Percentiles rank a stretch among this genome's conserved stretches.
Evolutionary conservation across 2,888 invertebrate genomes (phyloP).

Genomic region (Acanthoscelides obtectus): DNA sequence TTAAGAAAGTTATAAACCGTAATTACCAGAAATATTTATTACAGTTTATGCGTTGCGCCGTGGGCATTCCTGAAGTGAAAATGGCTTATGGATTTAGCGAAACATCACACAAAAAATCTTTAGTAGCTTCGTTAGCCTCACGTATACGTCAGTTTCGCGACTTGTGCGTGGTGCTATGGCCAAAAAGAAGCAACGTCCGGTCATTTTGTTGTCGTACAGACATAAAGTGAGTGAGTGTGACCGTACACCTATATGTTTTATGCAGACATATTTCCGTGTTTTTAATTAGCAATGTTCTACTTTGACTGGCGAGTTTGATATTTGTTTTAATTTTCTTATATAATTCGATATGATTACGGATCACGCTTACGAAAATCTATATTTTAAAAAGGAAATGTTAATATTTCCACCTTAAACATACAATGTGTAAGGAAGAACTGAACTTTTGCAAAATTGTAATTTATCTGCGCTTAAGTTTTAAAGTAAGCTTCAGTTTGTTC

Average conservation of each 20-base stretch:
- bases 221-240: background rate
- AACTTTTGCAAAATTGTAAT: too few relatives aligned
- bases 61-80: background rate
- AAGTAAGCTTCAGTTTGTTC: too few relatives aligned
- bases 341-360: too few relatives aligned
- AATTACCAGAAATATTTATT: slow-evolving; percentile 2
- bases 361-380: too few relatives aligned
- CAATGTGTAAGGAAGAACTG: too few relatives aligned
- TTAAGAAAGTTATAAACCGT: background rate
- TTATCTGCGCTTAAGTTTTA: too few relatives aligned
- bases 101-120: background rate
- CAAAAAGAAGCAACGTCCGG: background rate
- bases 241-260: background rate
- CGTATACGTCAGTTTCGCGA: background rate
- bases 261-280: background rate
- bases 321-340: too few relatives aligned
- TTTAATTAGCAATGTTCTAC: background rate
- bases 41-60: background rate
- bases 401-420: too few relatives aligned
- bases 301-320: too few relatives aligned
- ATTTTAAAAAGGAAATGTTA: too few relatives aligned
- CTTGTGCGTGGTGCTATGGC: background rate
- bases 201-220: background rate
- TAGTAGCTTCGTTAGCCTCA: background rate
- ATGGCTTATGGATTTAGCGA: background rate